phyloP scores from a whole-genome alignment of 2,888 invertebrate species.

The Noctua comes region DNA sequence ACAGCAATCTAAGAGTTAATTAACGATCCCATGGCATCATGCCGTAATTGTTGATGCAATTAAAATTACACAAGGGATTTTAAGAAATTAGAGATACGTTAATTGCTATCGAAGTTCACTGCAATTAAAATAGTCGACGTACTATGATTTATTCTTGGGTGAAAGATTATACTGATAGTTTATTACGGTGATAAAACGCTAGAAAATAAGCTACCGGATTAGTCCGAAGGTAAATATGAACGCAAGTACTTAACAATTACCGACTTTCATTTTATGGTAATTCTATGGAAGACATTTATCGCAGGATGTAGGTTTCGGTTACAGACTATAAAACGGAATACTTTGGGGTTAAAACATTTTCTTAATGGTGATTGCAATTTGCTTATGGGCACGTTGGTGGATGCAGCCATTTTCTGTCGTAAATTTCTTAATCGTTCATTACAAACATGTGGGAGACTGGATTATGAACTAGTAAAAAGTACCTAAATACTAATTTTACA shows the following conservation, averaged over 20 bases:
- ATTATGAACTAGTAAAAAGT: conserved; percentile 5
- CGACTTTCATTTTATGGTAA: conserved; percentile 27
- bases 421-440: neutral
- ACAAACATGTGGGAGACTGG: neutral
- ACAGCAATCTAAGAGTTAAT: conserved; percentile 67
- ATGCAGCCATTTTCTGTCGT: neutral
- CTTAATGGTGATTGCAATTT: conserved; percentile 3
- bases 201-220: conserved; percentile 22
- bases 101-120: conserved; percentile 53
- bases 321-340: conserved; percentile 7
- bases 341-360: conserved; percentile 13
- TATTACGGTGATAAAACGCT: conserved; percentile 18
- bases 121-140: conserved; percentile 68
- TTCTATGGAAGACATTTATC: conserved; percentile 16
- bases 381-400: neutral
- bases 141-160: conserved; percentile 43
- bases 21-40: conserved; percentile 70
- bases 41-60: conserved; percentile 68
- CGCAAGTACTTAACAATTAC: conserved; percentile 18
- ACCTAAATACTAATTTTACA: neutral
- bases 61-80: conserved; percentile 60
- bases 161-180: conserved; percentile 21
- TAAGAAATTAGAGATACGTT: conserved; percentile 55
- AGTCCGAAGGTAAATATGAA: conserved; percentile 15
- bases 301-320: conserved; percentile 28